phyloP scores from a whole-genome alignment of 2,797 vertebrate species.

The Remorina albescens region DNA sequence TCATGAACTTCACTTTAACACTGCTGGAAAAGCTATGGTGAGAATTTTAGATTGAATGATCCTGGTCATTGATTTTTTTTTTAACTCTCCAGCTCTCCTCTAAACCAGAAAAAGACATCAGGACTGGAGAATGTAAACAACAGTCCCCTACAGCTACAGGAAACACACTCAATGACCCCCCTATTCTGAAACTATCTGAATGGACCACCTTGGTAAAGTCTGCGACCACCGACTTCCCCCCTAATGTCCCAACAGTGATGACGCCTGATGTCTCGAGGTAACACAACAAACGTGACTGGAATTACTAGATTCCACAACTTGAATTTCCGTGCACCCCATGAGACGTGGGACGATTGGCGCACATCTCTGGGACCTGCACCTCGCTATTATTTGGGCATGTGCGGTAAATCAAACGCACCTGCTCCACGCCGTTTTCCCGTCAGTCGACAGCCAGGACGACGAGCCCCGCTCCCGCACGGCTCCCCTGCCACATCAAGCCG shows the following conservation, averaged over 20 bases:
- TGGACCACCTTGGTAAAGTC: constrained; percentile 17
- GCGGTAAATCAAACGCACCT: constrained; percentile 67
- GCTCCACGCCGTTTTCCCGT: constrained; percentile 65
- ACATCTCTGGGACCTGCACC: constrained; percentile 20
- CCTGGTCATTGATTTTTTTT: no score
- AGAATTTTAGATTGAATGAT: no score
- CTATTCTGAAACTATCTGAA: constrained; percentile 41
- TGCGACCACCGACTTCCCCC: constrained; percentile 25
- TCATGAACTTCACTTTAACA: not conserved
- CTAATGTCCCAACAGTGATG: constrained; percentile 38
- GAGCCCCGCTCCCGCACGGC: constrained; percentile 55
- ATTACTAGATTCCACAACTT: constrained; percentile 56
- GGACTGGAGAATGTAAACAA: constrained; percentile 39
- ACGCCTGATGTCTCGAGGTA: constrained; percentile 54
- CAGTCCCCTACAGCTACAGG: constrained; percentile 29
- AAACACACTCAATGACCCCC: constrained; percentile 18
- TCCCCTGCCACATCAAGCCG: constrained; percentile 68
- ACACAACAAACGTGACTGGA: constrained; percentile 34
- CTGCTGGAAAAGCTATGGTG: not conserved
- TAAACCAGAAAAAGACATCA: constrained; percentile 35
- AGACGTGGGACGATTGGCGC: constrained; percentile 10
- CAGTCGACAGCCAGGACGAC: constrained; percentile 62
- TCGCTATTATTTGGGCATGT: constrained; percentile 5
- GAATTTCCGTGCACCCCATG: constrained; percentile 5
- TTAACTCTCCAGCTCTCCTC: not conserved